Percentiles rank a stretch among this genome's conserved stretches.
phyloP scores from a whole-genome alignment of 2,797 vertebrate species.

The Leucoraja ocellata region DNA sequence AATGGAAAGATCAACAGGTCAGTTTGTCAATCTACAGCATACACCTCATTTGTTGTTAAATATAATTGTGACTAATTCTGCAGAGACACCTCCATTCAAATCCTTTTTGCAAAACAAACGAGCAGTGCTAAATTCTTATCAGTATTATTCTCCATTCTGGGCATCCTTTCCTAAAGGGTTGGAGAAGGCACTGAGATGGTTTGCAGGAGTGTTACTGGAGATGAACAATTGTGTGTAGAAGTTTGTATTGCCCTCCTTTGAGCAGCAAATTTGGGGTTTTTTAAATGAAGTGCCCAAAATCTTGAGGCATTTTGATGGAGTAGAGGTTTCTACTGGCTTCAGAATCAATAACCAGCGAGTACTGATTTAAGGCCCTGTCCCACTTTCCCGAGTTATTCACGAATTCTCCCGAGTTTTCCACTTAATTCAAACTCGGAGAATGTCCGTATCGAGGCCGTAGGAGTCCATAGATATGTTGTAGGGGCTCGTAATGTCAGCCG shows the following conservation, averaged over 20 bases:
- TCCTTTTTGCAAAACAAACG: neutral
- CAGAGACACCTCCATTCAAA: neutral
- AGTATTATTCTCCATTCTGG: neutral
- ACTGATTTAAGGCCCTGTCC: neutral
- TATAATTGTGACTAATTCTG: neutral
- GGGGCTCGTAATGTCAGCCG: too few species aligned
- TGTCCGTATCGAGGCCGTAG: too few species aligned
- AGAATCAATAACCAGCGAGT: neutral
- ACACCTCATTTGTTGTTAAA: neutral
- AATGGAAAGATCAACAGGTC: slow-evolving; percentile 67
- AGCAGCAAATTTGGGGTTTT: neutral
- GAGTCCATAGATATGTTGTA: too few species aligned
- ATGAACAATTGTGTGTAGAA: neutral
- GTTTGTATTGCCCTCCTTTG: neutral
- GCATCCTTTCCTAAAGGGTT: neutral
- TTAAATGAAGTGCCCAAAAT: neutral
- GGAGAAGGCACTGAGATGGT: neutral
- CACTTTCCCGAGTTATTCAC: too few species aligned
- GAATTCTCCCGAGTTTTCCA: too few species aligned
- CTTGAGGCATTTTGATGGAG: neutral
- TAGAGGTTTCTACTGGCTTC: neutral
- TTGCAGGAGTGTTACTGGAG: neutral
- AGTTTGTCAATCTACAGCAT: neutral
- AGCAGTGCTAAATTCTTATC: neutral
- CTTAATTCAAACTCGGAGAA: too few species aligned